Percentiles rank a stretch among this genome's conserved stretches.
phyloP scores from a whole-genome alignment of 2,797 vertebrate species.

The Champsocephalus gunnari region DNA sequence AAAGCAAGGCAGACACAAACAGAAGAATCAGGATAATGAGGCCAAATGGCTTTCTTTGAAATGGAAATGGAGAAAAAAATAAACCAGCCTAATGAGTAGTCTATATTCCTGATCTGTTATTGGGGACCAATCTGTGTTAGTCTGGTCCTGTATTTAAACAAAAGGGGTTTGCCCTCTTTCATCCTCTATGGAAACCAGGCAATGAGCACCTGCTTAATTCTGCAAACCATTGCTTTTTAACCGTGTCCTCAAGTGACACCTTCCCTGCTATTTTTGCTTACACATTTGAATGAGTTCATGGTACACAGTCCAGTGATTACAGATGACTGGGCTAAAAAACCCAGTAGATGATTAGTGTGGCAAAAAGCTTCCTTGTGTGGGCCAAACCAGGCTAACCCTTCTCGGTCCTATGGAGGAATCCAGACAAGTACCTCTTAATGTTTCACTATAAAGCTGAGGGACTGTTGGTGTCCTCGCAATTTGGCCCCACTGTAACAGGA shows the following conservation, averaged over 20 bases:
- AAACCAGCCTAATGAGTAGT: constrained; percentile 41
- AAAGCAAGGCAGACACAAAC: constrained; percentile 20
- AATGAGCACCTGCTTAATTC: constrained; percentile 14
- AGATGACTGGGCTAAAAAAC: not conserved
- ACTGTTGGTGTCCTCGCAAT: constrained; percentile 9
- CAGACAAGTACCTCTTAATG: not conserved
- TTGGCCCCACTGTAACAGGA: not conserved
- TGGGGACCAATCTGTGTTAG: constrained; percentile 19
- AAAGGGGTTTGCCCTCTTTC: constrained; percentile 1
- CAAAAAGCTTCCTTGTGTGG: not conserved
- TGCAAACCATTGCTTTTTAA: not conserved
- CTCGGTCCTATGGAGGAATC: not conserved
- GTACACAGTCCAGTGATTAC: not conserved
- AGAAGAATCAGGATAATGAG: constrained; percentile 35
- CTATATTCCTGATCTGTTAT: constrained; percentile 35
- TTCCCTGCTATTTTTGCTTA: constrained; percentile 6
- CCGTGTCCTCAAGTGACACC: constrained; percentile 31
- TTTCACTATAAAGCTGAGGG: constrained; percentile 1
- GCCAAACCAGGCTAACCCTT: not conserved
- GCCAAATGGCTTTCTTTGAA: constrained; percentile 50
- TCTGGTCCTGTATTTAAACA: constrained; percentile 7
- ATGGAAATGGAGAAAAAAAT: constrained; percentile 42
- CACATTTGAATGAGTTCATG: not conserved
- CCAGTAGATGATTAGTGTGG: not conserved
- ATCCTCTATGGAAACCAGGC: constrained; percentile 19